Evolutionary conservation across 2,888 invertebrate genomes (phyloP), one percentile per base, ranked within the genome.

Genomic region (Xylota sylvarum): DNA sequence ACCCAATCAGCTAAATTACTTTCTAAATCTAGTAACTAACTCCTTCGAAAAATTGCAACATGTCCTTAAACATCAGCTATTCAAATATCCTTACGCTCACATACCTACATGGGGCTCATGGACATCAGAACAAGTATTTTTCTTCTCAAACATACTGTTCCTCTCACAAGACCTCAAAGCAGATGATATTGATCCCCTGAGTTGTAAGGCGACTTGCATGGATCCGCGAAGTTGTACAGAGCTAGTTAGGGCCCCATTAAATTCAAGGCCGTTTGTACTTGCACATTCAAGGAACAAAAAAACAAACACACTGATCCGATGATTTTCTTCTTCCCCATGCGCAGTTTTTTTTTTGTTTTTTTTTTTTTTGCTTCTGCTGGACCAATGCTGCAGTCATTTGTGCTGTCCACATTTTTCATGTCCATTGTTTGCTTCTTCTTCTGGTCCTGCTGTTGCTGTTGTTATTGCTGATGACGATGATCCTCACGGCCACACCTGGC

Each of bases 401-500:
- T 69, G n/a, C 37, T 69, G 48, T 70, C 56, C 56, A 64, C 37
- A 32, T 82, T n/a, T 60, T 83, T 52, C 52, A 37, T 60, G 3
- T 50, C 60, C 77, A 72, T 81, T 82, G 77, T 81, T 70, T 80
- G 37, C 52, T 58, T 35, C 14, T 55, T 30, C 46, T 56, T 32
- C 4, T 64, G 46, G 23, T 40, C 55, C 37, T 72, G 46, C 55
- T 65, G 70, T 46, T 65, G 43, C 55, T 64, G 72, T 48, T 73
- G 14, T 46, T 65, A 17, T 43, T 60, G 19, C 23, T 37, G 48
- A 10, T 56, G 69, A 70, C 9, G 69, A 70, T 67, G 56, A 72
- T 73, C 82, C 69, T 72, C 74, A 77, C 19, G 37, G 77, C 60
- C 55, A 81, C 81, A 86, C 86, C 86, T 86, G 86, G 86, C 65